Conservation (phyloP, 1,140 invertebrate species). For the Temnothorax longispinosus region DNA sequence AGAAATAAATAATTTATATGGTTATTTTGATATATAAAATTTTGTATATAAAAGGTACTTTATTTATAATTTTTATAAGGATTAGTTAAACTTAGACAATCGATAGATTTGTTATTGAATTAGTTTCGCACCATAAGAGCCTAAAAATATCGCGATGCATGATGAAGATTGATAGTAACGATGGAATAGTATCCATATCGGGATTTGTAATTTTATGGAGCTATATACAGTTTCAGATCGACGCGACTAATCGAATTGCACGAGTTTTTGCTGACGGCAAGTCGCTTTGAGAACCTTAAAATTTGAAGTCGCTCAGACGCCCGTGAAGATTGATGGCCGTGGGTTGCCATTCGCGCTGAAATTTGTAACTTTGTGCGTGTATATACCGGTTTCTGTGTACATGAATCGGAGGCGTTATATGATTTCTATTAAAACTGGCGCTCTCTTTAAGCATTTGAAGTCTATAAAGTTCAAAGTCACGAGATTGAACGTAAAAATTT, state of each 20-base stretch:
- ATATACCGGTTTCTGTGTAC: background rate
- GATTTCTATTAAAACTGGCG: constrained; percentile 22
- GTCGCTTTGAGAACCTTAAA: constrained; percentile 29
- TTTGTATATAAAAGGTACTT: too few species aligned
- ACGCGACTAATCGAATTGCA: background rate
- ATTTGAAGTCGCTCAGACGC: constrained; percentile 37
- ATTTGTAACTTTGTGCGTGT: constrained; percentile 46
- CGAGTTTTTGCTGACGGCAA: constrained; percentile 33
- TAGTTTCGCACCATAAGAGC: background rate
- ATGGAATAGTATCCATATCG: background rate
- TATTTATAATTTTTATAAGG: background rate
- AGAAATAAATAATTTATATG: background rate
- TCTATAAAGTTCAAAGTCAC: constrained; percentile 27
- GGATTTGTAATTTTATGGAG: constrained; percentile 29
- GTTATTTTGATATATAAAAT: background rate
- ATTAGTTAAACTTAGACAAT: background rate
- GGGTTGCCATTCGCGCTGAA: constrained; percentile 22
- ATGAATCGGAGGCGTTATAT: constrained; percentile 4
- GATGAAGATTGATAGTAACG: background rate
- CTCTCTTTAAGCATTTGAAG: constrained; percentile 20
- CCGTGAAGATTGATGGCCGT: constrained; percentile 27
- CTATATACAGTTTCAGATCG: background rate
- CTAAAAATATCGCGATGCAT: background rate
- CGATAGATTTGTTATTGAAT: background rate
- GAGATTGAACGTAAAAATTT: constrained; percentile 44